Evolutionary conservation across 2,113 vertebrate genomes (phyloP), one percentile per base, ranked within the genome.

Genomic region (Grus americana): DNA sequence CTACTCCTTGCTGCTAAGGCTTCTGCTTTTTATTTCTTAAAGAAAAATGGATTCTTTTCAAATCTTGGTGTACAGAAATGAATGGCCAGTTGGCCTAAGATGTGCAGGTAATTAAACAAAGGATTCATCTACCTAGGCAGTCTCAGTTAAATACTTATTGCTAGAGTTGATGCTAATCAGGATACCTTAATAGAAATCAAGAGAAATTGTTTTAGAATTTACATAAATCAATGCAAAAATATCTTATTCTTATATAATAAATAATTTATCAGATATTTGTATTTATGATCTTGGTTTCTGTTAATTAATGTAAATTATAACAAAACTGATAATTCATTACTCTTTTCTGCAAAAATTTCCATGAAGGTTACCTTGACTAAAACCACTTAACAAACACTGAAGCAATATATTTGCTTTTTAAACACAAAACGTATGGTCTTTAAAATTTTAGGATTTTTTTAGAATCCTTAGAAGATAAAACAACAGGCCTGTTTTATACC

Each of bases 101-200:
- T 44, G 4, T 65, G 7, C 16, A 47, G 29, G 12, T 1, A 59
- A 18, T 38, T 81, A 68, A 54, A 42, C 26, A 54, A 90, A 71
- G 4, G 2, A 0, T 78, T 81, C 1, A 18, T n/a, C 13, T 57
- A 27, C 4, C 4, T 42, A 26, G 4, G 4, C 34, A 32, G n/a
- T 63, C 21, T 76, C 11, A 46, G 7, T 78, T 84, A 85, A 75
- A 83, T 13, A 38, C 4, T 49, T 70, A 61, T 2, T 66, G 4
- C 52, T 72, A 50, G 17, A 58, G 12, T 90, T 32, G 47, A 26
- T 38, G 17, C 2, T 50, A 67, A 67, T 52, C 27, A 62, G 19
- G 63, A 70, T 20, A 42, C 6, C 42, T 38, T 57, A 10, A 30
- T 2, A 46, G 6, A 91, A 62, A 44, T 22, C 1, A 63, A 63